phyloP scores from a whole-genome alignment of 2,888 invertebrate genomes.

The Caenorhabditis imperialis region DNA sequence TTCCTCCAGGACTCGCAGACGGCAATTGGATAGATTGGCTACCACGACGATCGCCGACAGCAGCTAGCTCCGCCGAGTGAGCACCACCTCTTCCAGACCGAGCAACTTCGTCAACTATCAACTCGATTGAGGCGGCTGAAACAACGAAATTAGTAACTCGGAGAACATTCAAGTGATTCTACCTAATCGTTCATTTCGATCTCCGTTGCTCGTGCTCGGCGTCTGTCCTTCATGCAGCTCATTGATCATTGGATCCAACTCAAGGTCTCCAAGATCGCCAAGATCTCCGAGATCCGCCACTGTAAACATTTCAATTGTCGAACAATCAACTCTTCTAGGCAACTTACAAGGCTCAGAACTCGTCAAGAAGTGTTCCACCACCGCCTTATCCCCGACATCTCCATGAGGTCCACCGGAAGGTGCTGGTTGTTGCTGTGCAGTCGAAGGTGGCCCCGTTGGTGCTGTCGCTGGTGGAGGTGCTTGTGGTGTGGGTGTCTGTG shows the following conservation, averaged over 20 bases:
- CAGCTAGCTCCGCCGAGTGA: slow-evolving; percentile 22
- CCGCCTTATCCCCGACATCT: slow-evolving; percentile 16
- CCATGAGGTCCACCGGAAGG: slow-evolving; percentile 1
- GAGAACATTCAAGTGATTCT: too few relatives aligned
- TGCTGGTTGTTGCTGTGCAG: slow-evolving; percentile 10
- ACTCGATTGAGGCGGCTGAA: slow-evolving; percentile 38
- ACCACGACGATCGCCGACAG: slow-evolving; percentile 23
- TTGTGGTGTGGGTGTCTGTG: neutral
- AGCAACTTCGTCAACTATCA: slow-evolving; percentile 49
- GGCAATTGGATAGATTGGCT: slow-evolving; percentile 26
- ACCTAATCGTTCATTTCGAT: slow-evolving; percentile 23
- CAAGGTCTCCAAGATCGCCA: slow-evolving; percentile 60
- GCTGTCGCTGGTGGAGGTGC: neutral
- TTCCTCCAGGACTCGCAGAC: slow-evolving; percentile 43
- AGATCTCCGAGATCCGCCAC: slow-evolving; percentile 57
- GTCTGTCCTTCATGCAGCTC: slow-evolving; percentile 17
- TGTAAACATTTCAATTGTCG: slow-evolving; percentile 16
- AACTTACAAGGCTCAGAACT: slow-evolving; percentile 39
- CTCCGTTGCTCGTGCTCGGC: slow-evolving; percentile 35
- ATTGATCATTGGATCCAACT: slow-evolving; percentile 52
- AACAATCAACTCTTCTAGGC: too few relatives aligned
- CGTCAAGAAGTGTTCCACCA: slow-evolving; percentile 32
- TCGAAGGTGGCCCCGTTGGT: slow-evolving; percentile 11
- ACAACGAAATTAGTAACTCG: neutral
- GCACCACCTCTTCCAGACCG: slow-evolving; percentile 24